These are phyloP conservation scores for Aricia artaxerxes DNA, from an alignment of 2,888 invertebrate species.

Conservation along the genomic window DNA sequence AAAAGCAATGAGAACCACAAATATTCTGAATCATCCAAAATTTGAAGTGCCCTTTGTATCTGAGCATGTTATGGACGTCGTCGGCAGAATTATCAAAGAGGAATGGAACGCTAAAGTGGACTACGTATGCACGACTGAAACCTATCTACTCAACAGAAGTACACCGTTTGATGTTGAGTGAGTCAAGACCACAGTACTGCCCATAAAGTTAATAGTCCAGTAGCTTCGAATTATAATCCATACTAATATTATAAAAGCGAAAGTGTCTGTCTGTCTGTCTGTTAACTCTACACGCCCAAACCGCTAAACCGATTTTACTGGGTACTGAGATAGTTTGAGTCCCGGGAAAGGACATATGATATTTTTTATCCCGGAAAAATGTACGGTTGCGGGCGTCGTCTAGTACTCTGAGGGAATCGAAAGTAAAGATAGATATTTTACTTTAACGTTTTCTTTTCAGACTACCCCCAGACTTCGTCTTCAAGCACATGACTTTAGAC, in stretches of 20 bases:
- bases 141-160: slow-evolving; percentile 47
- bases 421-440: not conserved
- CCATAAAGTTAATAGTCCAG: no score
- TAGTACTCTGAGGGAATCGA: no score
- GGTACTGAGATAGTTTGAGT: no score
- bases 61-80: slow-evolving; percentile 45
- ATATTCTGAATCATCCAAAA: slow-evolving; percentile 54
- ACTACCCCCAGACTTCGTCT: slow-evolving; percentile 45
- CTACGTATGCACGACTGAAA: slow-evolving; percentile 39
- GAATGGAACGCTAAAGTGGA: slow-evolving; percentile 43
- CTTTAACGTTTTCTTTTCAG: slow-evolving; percentile 44
- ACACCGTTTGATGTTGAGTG: slow-evolving; percentile 48
- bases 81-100: slow-evolving; percentile 41
- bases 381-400: no score
- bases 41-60: slow-evolving; percentile 48
- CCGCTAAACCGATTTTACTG: no score
- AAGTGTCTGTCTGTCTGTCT: no score
- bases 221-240: no score
- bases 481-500: slow-evolving; percentile 48
- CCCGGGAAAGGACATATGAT: no score
- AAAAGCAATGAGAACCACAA: slow-evolving; percentile 52
- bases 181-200: slow-evolving; percentile 27
- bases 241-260: no score
- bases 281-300: no score
- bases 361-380: no score